Percentiles rank a stretch among this genome's conserved stretches.
Conservation (phyloP, 1,140 invertebrate genomes). For the Forficula auricularia region DNA sequence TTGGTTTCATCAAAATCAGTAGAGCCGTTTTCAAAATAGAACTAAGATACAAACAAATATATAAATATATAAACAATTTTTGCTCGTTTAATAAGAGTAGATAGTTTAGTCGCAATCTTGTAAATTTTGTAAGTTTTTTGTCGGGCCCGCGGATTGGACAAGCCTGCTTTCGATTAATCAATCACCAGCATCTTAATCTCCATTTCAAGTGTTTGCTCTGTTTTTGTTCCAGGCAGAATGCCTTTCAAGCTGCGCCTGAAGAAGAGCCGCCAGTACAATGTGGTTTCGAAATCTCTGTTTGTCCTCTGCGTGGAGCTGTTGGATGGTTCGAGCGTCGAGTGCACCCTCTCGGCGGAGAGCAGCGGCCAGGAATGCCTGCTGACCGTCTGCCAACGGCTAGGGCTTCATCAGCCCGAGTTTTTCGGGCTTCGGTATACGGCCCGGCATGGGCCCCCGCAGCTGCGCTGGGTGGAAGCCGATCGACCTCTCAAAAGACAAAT, state of each 20-base stretch:
- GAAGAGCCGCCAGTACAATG: constrained; percentile 85
- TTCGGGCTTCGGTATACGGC: constrained; percentile 67
- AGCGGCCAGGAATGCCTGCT: constrained; percentile 82
- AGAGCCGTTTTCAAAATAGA: too few relatives aligned
- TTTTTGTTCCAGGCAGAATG: constrained; percentile 46
- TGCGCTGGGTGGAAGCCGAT: constrained; percentile 80
- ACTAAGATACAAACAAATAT: too few relatives aligned
- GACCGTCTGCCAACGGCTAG: constrained; percentile 74
- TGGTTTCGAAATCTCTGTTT: constrained; percentile 86
- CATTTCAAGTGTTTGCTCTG: too few relatives aligned
- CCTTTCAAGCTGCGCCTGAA: constrained; percentile 72
- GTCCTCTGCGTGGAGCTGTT: constrained; percentile 85
- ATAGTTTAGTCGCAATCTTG: too few relatives aligned
- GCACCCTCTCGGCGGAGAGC: constrained; percentile 80
- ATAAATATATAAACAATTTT: too few relatives aligned
- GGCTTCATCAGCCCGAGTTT: constrained; percentile 68
- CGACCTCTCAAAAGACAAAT: constrained; percentile 82
- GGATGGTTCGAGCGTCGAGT: constrained; percentile 79
- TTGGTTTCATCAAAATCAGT: too few relatives aligned
- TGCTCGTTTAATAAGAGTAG: too few relatives aligned
- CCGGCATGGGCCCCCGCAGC: constrained; percentile 24
- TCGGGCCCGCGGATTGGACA: too few relatives aligned
- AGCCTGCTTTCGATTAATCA: too few relatives aligned
- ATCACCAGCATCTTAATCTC: too few relatives aligned
- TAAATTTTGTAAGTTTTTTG: too few relatives aligned